Evolutionary conservation across 2,888 invertebrate species (phyloP).

Genomic region (Oligia latruncula): DNA sequence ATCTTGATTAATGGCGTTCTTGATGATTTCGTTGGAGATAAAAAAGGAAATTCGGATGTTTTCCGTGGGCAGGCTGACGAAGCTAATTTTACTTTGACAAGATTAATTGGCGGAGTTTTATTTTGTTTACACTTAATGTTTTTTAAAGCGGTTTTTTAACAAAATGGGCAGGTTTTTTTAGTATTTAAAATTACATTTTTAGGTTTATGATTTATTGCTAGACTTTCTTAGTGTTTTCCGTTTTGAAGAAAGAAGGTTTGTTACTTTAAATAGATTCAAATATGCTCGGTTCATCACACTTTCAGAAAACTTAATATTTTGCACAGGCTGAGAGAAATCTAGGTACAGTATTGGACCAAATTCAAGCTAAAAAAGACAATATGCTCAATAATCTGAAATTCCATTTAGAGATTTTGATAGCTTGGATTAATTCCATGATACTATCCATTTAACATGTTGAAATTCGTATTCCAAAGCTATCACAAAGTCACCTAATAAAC

Average conservation of each 20-base stretch:
- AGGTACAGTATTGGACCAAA: too few species aligned
- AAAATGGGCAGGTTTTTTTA: neutral
- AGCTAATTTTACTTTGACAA: slow-evolving; percentile 59
- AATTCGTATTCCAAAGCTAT: neutral
- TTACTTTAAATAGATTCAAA: too few species aligned
- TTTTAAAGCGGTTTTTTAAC: neutral
- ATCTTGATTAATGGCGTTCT: slow-evolving; percentile 61
- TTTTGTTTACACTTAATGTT: slow-evolving; percentile 30
- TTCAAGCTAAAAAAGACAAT: neutral
- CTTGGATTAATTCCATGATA: neutral
- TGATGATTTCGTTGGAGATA: slow-evolving; percentile 55
- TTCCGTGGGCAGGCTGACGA: slow-evolving; percentile 39
- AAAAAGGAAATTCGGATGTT: slow-evolving; percentile 48
- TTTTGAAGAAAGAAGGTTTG: neutral
- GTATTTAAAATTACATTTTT: neutral
- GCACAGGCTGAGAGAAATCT: neutral
- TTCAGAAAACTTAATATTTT: neutral
- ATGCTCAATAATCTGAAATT: too few species aligned
- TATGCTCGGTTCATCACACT: neutral
- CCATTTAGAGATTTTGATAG: neutral
- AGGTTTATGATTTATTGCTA: neutral
- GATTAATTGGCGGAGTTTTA: slow-evolving; percentile 55
- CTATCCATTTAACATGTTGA: neutral
- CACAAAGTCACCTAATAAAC: neutral
- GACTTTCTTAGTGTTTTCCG: too few species aligned